Evolutionary conservation across 2,797 vertebrate species (phyloP).

Genomic region (Pangasius larnaudii): DNA sequence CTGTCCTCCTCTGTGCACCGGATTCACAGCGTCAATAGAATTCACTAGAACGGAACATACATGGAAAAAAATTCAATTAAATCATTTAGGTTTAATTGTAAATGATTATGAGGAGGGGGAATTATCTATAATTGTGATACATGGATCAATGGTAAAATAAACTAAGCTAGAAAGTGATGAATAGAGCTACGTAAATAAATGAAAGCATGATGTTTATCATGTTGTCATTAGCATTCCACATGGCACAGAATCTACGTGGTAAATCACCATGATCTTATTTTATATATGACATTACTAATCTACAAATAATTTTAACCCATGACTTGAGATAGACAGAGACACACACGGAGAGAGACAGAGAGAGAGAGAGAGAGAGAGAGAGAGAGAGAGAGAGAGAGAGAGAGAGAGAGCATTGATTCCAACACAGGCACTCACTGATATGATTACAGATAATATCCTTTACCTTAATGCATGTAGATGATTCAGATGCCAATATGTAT

Average conservation of each 20-base stretch:
- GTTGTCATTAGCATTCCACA: too few relatives aligned
- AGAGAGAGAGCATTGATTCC: conserved; percentile 87
- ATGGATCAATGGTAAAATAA: not conserved
- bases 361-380: conserved; percentile 6
- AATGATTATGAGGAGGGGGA: not conserved
- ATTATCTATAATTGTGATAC: not conserved
- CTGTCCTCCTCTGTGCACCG: not conserved
- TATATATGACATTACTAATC: not conserved
- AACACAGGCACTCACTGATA: conserved; percentile 62
- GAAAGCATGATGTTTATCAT: not conserved
- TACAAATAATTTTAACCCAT: not conserved
- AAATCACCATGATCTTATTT: not conserved
- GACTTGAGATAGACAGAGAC: not conserved
- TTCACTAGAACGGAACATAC: not conserved
- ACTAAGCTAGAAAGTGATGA: not conserved
- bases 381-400: conserved; percentile 69
- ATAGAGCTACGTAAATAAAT: not conserved
- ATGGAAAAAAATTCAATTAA: conserved; percentile 1
- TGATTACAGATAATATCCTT: conserved; percentile 72
- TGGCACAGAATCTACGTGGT: not conserved
- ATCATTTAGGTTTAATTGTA: conserved; percentile 7
- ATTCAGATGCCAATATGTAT: conserved; percentile 81
- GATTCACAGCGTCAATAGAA: not conserved
- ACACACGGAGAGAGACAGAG: too few relatives aligned
- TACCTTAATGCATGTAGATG: conserved; percentile 69